Base-by-base conservation (phyloP, 2,797 vertebrate species). In the Sebastes reedi region DNA sequence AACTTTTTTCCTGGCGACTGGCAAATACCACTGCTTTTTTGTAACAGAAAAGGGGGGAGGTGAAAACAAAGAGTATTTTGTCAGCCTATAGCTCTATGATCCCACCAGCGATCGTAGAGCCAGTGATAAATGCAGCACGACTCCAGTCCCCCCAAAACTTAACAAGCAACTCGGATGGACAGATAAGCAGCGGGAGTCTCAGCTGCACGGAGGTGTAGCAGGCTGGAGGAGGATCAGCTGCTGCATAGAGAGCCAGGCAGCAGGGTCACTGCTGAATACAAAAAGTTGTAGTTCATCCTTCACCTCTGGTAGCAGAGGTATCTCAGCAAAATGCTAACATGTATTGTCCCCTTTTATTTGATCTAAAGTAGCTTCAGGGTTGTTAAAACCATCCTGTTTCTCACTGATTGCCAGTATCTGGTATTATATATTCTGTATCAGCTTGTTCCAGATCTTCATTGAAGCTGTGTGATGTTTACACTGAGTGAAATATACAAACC, bases 191-290 rank as follows among this genome's bases (percentile, higher is more conserved):
- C 12, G 18, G 30, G 62, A 25, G 72, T 30, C 46, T 64, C 50
- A 34, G 66, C 58, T 69, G 46, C 46, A 50, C 3, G 18, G 39
- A 75, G 4, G 27, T n/a, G 54, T 12, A 42, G 60, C 32, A 54
- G 30, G 13, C 54, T 60, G 56, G 64, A 61, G 67, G 42, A 64
- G 52, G 39, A 73, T 67, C 62, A 46, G 71, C 65, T 73, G 70
- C 62, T 61, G 7, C 29, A 22, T 36, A n/a, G 54, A 30, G 25
- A 46, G 32, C 11, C 20, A 25, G 29, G 18, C 25, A 64, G 42
- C 12, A 32, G 27, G 52, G 39, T 20, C 52, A 24, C 39, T 30
- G 54, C 68, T 67, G 54, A 66, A 65, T 2, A 34, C 25, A 74
- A 39, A 34, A 39, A 27, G 32, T 22, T 5, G 8, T 5, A 30